Conservation (phyloP, 1,140 invertebrate genomes). For the Oscheius sp. region DNA sequence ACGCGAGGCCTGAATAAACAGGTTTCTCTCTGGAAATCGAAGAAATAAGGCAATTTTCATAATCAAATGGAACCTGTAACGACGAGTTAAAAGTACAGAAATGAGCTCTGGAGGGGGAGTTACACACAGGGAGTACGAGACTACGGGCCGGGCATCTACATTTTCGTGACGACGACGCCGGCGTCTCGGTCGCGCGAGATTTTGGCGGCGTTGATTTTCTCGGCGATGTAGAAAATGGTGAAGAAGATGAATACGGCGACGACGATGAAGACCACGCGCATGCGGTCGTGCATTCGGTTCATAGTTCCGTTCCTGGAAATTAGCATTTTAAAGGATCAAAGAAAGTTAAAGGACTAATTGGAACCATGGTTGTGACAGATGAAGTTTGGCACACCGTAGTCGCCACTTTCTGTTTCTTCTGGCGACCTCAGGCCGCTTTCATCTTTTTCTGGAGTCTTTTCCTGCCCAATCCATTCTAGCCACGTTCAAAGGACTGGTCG, state of each 20-base stretch:
- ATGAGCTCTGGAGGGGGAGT: too few species aligned
- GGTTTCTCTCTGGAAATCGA: not conserved
- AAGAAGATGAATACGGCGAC: constrained; percentile 39
- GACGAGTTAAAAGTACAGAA: constrained; percentile 8
- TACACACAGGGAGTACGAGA: too few species aligned
- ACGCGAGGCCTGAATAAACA: constrained; percentile 15
- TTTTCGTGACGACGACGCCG: constrained; percentile 34
- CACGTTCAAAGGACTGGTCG: not conserved
- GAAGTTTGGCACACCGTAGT: too few species aligned
- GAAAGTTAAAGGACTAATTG: not conserved
- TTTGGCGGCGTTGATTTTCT: constrained; percentile 19
- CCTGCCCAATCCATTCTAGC: not conserved
- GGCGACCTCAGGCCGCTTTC: too few species aligned
- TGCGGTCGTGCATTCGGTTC: constrained; percentile 49
- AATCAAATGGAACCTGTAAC: constrained; percentile 15
- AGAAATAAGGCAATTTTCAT: constrained; percentile 1
- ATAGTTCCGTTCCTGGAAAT: constrained; percentile 46
- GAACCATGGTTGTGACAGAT: too few species aligned
- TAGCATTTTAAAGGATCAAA: not conserved
- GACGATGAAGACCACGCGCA: constrained; percentile 50
- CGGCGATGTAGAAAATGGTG: constrained; percentile 33
- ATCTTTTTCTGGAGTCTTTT: not conserved
- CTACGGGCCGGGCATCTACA: not conserved
- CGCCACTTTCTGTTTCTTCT: not conserved
- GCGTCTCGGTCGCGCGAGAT: constrained; percentile 38